These are phyloP conservation scores for Eulacestoma nigropectus DNA, from an alignment of 2,113 vertebrate genomes.

Conservation along the genomic window DNA sequence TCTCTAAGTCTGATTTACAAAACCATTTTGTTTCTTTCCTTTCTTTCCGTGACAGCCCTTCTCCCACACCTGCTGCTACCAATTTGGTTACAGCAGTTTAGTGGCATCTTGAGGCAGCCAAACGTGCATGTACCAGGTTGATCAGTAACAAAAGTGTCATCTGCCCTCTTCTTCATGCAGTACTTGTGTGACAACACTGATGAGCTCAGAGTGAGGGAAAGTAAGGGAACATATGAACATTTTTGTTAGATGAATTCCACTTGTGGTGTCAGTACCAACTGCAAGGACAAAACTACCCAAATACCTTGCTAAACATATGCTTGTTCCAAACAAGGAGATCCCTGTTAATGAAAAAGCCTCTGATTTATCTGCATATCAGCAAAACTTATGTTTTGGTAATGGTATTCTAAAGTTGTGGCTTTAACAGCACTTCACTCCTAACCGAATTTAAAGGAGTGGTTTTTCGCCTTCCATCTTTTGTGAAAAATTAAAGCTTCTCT, in stretches of 20 bases:
- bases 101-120: background rate
- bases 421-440: background rate
- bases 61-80: background rate
- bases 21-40: background rate
- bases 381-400: background rate
- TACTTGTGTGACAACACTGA: background rate
- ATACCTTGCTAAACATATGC: background rate
- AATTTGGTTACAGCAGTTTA: background rate
- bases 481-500: background rate
- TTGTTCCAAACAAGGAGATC: background rate
- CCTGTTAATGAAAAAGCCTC: background rate
- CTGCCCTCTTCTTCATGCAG: background rate
- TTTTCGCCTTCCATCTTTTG: background rate
- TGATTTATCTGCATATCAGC: background rate
- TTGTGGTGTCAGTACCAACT: background rate
- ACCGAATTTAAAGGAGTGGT: background rate
- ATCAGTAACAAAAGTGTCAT: background rate
- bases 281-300: background rate
- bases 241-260: background rate
- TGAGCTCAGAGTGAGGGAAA: background rate
- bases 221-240: background rate
- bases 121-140: accelerated
- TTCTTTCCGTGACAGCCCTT: background rate
- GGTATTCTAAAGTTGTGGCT: background rate
- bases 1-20: background rate